A percentile compares a stretch with the other conserved stretches of the same genome.
phyloP scores from a whole-genome alignment of 2,113 vertebrate species.

The Pitta sordida region DNA sequence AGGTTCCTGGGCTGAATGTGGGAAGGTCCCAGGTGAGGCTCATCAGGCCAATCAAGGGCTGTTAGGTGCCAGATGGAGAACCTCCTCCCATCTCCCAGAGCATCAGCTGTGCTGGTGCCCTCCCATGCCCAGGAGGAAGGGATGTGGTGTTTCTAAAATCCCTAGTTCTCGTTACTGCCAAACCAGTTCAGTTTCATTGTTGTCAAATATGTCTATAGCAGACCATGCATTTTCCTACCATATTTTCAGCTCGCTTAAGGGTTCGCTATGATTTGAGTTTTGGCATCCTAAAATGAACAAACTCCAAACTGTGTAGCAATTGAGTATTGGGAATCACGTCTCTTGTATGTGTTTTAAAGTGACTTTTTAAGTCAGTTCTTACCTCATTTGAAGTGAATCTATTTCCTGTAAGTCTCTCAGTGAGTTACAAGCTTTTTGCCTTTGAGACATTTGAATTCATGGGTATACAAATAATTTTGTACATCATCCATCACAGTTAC shows the following conservation, averaged over 20 bases:
- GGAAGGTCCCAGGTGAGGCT: neutral
- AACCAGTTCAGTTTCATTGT: neutral
- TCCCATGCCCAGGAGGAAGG: neutral
- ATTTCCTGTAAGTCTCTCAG: neutral
- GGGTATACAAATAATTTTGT: rapidly evolving
- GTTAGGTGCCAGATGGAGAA: neutral
- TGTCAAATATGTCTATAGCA: neutral
- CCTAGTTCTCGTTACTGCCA: neutral
- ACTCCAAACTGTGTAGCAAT: neutral
- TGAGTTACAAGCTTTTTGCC: neutral
- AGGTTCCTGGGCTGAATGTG: rapidly evolving
- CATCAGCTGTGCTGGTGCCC: neutral
- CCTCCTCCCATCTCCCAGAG: neutral
- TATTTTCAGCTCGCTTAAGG: neutral
- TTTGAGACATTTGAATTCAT: rapidly evolving
- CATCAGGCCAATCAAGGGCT: neutral
- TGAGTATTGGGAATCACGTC: neutral
- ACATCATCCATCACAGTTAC: rapidly evolving
- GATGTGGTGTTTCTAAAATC: neutral
- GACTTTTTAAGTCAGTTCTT: neutral
- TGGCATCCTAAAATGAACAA: neutral
- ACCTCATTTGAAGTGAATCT: neutral
- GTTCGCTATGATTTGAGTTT: neutral
- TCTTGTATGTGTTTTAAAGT: neutral
- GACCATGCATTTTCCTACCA: neutral